Evolutionary conservation across 1,140 invertebrate species (phyloP), one percentile per base, ranked within the genome.

Genomic region (Ceratosolen fusciceps): DNA sequence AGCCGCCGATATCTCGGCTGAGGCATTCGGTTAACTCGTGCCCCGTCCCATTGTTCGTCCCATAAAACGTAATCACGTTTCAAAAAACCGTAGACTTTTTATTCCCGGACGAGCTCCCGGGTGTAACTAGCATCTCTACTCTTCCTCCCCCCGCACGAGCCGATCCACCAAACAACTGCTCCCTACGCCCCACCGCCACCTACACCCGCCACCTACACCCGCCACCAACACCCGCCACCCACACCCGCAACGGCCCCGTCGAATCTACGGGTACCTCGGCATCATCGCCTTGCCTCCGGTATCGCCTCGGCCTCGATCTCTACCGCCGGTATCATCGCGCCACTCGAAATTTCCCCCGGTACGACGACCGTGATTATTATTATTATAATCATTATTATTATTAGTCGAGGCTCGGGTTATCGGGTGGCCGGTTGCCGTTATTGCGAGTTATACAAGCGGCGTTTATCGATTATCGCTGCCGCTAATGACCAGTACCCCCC

Each of bases 41-140:
- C n/a, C n/a, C n/a, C n/a, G n/a, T n/a, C n/a, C 10, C 43, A 76
- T 67, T 76, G 43, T 65, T 19, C 31, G 9, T 34, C 21, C n/a
- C 60, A 54, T 76, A 67, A 76, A 76, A 67, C 21, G 52, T 47
- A 67, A 67, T 39, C 54, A 56, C 49, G 52, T 73, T 39, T 73
- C 16, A 73, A 73, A 73, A n/a, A 29, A 56, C 29, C 52, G 43
- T 73, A 56, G 2, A 21, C 29, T 73, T 56, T 34, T 56, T 56
- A 56, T 71, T 71, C 47, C 47, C n/a, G 16, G 26, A 7, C 24
- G 34, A 47, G 67, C n/a, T 47, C 37, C 39, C 14, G 19, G 24
- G 37, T 68, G 24, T n/a, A n/a, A n/a, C 24, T 47, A 52, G 68
- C 34, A 56, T 56, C 39, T 73, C 71, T 14, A 14, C 21, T 31